phyloP scores from a whole-genome alignment of 1,140 invertebrate genomes.

The Philopotamus ludificatus region DNA sequence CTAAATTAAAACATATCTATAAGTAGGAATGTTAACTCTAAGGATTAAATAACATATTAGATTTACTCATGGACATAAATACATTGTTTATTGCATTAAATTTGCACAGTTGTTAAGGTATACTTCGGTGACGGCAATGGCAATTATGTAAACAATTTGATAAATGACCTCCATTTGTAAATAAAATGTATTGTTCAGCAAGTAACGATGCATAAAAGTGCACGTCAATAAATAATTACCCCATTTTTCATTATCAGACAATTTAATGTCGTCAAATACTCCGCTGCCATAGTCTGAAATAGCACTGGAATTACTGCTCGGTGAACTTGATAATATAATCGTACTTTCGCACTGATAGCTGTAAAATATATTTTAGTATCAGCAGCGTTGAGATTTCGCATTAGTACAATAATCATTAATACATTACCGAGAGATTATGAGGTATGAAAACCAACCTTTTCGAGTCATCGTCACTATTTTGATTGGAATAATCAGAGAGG shows the following conservation, averaged over 20 bases:
- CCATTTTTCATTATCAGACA: conserved; percentile 26
- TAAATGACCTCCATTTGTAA: no score
- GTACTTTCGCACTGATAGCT: conserved; percentile 33
- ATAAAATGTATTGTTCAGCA: no score
- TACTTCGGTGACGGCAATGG: no score
- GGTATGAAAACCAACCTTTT: conserved; percentile 30
- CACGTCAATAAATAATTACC: no score
- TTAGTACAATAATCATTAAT: neutral
- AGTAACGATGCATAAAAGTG: no score
- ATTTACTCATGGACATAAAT: no score
- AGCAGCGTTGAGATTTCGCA: neutral
- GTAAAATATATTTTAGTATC: conserved; percentile 3
- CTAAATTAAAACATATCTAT: neutral
- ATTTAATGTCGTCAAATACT: conserved; percentile 28
- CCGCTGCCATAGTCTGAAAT: conserved; percentile 29
- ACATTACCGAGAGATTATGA: neutral
- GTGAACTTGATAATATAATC: conserved; percentile 33
- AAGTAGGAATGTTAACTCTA: neutral
- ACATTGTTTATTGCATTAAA: no score
- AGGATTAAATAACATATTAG: no score
- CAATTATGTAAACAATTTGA: no score
- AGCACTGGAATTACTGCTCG: conserved; percentile 31
- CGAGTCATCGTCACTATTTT: conserved; percentile 38
- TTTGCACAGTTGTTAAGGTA: no score
- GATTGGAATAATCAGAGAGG: conserved; percentile 26